phyloP scores from a whole-genome alignment of 2,888 invertebrate species.

The Argyresthia albistria region DNA sequence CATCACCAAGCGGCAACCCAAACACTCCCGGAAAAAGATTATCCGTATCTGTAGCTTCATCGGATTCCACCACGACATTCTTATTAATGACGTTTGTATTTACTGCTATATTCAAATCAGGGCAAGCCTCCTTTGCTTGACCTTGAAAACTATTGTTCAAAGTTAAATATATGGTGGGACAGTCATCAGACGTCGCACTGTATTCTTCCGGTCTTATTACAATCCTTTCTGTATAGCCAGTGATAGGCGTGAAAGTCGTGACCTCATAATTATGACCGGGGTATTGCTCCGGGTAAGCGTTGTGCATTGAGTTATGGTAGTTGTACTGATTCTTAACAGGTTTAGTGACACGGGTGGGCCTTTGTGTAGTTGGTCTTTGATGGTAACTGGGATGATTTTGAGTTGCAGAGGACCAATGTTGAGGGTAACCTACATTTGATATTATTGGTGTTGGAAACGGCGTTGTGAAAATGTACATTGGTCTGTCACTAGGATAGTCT shows the following conservation, averaged over 20 bases:
- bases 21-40: conserved; percentile 42
- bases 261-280: conserved; percentile 41
- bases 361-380: conserved; percentile 33
- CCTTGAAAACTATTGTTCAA: conserved; percentile 66
- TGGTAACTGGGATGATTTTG: conserved; percentile 10
- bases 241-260: conserved; percentile 50
- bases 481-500: conserved; percentile 25
- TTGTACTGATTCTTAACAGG: conserved; percentile 36
- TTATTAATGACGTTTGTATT: conserved; percentile 78
- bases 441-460: conserved; percentile 49
- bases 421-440: conserved; percentile 57
- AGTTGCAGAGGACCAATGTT: conserved; percentile 26
- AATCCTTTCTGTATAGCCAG: conserved; percentile 54
- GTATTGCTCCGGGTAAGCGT: conserved; percentile 23
- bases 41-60: conserved; percentile 42
- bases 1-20: conserved; percentile 41
- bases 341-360: conserved; percentile 35
- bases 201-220: conserved; percentile 63
- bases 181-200: conserved; percentile 52
- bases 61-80: conserved; percentile 59
- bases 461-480: conserved; percentile 30
- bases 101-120: conserved; percentile 79
- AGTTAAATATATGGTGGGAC: conserved; percentile 72
- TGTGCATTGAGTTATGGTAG: conserved; percentile 36
- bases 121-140: conserved; percentile 76